These are phyloP conservation scores for Rosalia funebris DNA, from an alignment of 2,888 invertebrate genomes.

Conservation along the genomic window DNA sequence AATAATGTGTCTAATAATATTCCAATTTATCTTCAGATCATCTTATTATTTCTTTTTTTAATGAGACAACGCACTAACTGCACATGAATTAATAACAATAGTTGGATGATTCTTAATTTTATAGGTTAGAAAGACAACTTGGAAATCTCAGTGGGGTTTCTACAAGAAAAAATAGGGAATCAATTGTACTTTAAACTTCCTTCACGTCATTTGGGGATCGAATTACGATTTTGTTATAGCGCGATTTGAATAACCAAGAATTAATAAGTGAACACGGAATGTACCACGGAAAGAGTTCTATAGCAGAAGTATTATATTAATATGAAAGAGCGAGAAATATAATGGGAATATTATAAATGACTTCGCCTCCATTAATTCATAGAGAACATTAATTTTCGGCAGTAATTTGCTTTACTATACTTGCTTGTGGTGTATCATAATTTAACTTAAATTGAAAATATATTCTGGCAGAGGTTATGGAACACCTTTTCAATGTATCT, in stretches of 20 bases:
- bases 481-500: slow-evolving; percentile 14
- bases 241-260: background rate
- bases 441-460: slow-evolving; percentile 13
- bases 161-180: background rate
- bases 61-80: background rate
- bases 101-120: background rate
- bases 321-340: slow-evolving; percentile 1
- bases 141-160: background rate
- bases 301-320: slow-evolving; percentile 4
- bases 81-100: background rate
- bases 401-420: slow-evolving; percentile 18
- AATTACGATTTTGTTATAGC: background rate
- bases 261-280: background rate
- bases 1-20: no score
- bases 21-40: background rate
- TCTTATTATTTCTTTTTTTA: no score
- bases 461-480: slow-evolving; percentile 9
- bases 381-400: slow-evolving; percentile 16
- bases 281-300: background rate
- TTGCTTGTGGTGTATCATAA: slow-evolving; percentile 13
- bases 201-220: background rate
- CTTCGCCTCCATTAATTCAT: slow-evolving; percentile 4
- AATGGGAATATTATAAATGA: slow-evolving; percentile 2
- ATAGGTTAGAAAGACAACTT: background rate
- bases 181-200: background rate